These are phyloP conservation scores for Denticeps clupeoides DNA, from an alignment of 2,797 vertebrate species.

Conservation along the genomic window DNA sequence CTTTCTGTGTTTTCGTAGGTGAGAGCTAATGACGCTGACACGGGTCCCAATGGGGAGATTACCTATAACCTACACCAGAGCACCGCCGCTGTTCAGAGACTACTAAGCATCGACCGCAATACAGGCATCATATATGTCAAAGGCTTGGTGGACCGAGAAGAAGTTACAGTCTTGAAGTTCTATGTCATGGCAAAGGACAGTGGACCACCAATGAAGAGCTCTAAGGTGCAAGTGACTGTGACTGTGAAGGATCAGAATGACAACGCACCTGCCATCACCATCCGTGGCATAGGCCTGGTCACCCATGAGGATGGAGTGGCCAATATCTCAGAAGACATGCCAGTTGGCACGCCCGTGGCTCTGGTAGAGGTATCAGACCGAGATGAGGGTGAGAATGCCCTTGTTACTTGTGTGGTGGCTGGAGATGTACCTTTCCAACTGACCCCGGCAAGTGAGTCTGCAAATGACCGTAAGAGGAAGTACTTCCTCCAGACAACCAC, in stretches of 20 bases:
- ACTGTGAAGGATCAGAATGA: conserved; percentile 87
- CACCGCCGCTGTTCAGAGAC: conserved; percentile 69
- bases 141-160: conserved; percentile 82
- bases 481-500: conserved; percentile 95
- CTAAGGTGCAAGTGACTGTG: conserved; percentile 77
- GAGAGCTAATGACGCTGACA: conserved; percentile 85
- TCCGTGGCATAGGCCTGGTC: conserved; percentile 87
- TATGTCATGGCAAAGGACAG: conserved; percentile 84
- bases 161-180: conserved; percentile 79
- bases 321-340: conserved; percentile 92
- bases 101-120: conserved; percentile 78
- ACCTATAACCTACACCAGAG: conserved; percentile 88
- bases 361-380: conserved; percentile 90
- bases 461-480: conserved; percentile 88
- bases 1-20: conserved; percentile 56
- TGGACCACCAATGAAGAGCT: conserved; percentile 77
- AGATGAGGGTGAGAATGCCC: conserved; percentile 89
- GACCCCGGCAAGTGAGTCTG: conserved; percentile 78
- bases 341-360: conserved; percentile 83
- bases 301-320: conserved; percentile 86
- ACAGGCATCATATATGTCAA: conserved; percentile 87
- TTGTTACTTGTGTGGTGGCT: conserved; percentile 91
- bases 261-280: conserved; percentile 85
- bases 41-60: conserved; percentile 79
- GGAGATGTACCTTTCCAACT: conserved; percentile 91